A percentile compares a stretch with the other conserved stretches of the same genome.
These are phyloP conservation scores for Liodrosophila aerea DNA, from an alignment of 2,888 invertebrate genomes.

Conservation along the genomic window DNA sequence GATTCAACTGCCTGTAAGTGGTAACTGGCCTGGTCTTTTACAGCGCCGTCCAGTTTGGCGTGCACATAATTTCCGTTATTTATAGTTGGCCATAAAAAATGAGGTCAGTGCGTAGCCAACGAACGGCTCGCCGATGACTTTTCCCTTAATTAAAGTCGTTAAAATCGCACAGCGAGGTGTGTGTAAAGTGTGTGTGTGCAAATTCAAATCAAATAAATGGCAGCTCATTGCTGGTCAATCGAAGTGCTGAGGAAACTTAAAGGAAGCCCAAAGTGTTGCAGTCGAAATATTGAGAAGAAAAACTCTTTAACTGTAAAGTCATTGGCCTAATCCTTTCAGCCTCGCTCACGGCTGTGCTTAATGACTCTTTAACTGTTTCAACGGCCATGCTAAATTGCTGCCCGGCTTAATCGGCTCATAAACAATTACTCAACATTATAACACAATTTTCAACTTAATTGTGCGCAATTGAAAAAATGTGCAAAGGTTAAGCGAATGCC, in stretches of 20 bases:
- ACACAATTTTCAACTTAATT: conserved; percentile 69
- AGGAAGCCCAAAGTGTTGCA: neutral
- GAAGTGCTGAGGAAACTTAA: neutral
- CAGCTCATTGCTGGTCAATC: conserved; percentile 54
- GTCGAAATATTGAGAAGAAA: too few relatives aligned
- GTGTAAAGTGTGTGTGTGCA: conserved; percentile 11
- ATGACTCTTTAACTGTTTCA: conserved; percentile 30
- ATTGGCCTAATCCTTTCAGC: conserved; percentile 5
- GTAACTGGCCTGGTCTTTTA: conserved; percentile 25
- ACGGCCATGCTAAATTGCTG: conserved; percentile 28
- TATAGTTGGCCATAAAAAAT: conserved; percentile 68
- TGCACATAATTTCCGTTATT: conserved; percentile 76
- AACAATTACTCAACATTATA: conserved; percentile 71
- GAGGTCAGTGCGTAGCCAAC: conserved; percentile 66
- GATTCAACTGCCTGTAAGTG: conserved; percentile 8
- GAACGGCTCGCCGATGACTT: conserved; percentile 53
- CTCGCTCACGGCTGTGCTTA: conserved; percentile 39
- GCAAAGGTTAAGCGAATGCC: conserved; percentile 68
- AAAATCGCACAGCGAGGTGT: conserved; percentile 45
- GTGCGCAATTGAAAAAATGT: conserved; percentile 66
- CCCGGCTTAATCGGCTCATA: conserved; percentile 58
- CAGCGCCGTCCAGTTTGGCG: conserved; percentile 51
- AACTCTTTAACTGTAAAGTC: conserved; percentile 11
- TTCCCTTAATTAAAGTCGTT: conserved; percentile 72
- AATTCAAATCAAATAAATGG: conserved; percentile 66